Evolutionary conservation across 2,888 invertebrate genomes (phyloP).

Genomic region (Cantharis flavilabris): DNA sequence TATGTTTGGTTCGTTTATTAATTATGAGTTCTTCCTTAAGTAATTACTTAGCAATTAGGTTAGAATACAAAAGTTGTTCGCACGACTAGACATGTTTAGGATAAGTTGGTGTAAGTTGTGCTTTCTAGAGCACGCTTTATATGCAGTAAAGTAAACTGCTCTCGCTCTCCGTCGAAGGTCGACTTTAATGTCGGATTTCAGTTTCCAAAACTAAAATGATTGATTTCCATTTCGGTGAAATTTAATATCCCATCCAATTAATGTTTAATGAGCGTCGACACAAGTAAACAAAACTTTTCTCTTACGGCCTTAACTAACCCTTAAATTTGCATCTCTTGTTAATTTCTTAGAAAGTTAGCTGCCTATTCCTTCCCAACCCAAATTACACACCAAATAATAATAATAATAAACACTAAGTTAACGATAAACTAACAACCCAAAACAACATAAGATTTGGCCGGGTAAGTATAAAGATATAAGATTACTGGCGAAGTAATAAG

Average conservation of each 20-base stretch:
- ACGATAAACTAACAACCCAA: slow-evolving; percentile 22
- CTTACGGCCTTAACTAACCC: not conserved
- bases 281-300: not conserved
- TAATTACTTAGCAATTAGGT: too few species aligned
- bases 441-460: slow-evolving; percentile 14
- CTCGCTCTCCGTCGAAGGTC: not conserved
- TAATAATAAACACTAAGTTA: slow-evolving; percentile 18
- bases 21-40: too few species aligned
- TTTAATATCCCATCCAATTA: not conserved
- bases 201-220: not conserved
- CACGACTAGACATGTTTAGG: not conserved
- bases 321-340: slow-evolving; percentile 2
- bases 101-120: not conserved
- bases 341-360: slow-evolving; percentile 7
- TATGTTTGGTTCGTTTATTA: too few species aligned
- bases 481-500: not conserved
- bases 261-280: not conserved
- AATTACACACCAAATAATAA: slow-evolving; percentile 14
- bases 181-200: not conserved
- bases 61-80: not conserved
- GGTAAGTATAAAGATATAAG: slow-evolving; percentile 2
- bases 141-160: not conserved
- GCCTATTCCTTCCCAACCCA: not conserved
- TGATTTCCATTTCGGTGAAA: not conserved
- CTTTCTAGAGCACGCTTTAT: not conserved